Evolutionary conservation across 2,113 vertebrate genomes (phyloP).

Genomic region (Notiomystis cincta): DNA sequence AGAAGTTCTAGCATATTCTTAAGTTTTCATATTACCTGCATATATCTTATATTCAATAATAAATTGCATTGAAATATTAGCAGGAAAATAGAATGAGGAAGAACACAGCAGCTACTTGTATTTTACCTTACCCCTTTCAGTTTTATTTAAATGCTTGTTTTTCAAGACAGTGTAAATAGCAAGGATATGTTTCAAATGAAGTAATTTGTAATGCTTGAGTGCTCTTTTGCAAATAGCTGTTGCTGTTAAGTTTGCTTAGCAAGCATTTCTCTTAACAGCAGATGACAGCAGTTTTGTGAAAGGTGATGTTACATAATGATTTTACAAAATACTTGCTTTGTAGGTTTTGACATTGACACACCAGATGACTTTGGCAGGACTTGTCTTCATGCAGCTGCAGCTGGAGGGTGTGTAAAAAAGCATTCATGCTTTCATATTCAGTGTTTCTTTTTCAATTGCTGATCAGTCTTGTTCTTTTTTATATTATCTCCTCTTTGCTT

Average conservation of each 20-base stretch:
- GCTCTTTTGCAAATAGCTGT: background rate
- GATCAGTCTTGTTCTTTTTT: background rate
- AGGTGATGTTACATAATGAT: background rate
- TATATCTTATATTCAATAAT: background rate
- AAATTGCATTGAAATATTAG: background rate
- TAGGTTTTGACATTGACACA: conserved; percentile 97
- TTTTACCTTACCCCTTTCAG: background rate
- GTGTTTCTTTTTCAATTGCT: background rate
- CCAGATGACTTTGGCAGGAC: conserved; percentile 97
- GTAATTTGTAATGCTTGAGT: background rate
- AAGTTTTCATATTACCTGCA: background rate
- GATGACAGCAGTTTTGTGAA: background rate
- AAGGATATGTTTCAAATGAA: background rate
- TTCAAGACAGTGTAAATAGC: background rate
- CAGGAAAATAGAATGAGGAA: background rate
- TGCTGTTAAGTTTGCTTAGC: background rate
- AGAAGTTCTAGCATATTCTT: background rate
- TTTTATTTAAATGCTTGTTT: background rate
- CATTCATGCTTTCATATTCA: background rate
- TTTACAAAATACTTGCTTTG: conserved; percentile 34
- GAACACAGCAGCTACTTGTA: background rate
- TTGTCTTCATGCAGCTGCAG: conserved; percentile 97
- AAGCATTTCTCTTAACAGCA: background rate
- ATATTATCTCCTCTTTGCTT: background rate
- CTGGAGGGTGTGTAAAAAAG: conserved; percentile 88